These are phyloP conservation scores for Ganaspis sp. DNA, from an alignment of 1,140 invertebrate genomes.

Conservation along the genomic window DNA sequence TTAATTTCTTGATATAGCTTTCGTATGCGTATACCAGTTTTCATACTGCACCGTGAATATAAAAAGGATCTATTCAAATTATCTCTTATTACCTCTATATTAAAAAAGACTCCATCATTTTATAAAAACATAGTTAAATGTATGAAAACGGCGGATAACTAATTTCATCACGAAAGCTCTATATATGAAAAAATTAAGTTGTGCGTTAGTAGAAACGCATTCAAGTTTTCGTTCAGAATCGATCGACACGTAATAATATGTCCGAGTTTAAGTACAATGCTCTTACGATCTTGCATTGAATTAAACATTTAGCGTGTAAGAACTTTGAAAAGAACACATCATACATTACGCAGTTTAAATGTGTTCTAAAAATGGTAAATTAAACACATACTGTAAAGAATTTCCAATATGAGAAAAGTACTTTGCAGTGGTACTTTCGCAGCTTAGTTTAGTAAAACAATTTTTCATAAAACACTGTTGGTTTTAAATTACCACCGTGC, in stretches of 20 bases:
- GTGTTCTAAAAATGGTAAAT: neutral
- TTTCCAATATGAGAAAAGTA: neutral
- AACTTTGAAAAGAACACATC: conserved; percentile 5
- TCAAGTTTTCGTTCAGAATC: neutral
- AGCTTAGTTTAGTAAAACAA: too few species aligned
- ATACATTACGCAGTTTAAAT: conserved; percentile 8
- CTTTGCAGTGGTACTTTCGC: neutral
- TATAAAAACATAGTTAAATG: too few species aligned
- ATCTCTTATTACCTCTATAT: too few species aligned
- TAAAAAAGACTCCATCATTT: too few species aligned
- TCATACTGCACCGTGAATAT: too few species aligned
- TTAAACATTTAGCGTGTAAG: conserved; percentile 7
- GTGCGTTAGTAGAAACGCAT: neutral
- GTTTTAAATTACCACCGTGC: neutral
- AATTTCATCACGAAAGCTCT: too few species aligned
- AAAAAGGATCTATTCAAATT: too few species aligned
- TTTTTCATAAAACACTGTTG: neutral
- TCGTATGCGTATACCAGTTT: too few species aligned
- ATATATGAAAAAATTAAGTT: too few species aligned
- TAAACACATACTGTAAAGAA: neutral
- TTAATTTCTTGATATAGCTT: too few species aligned
- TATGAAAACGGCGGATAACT: too few species aligned
- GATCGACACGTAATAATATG: conserved; percentile 5
- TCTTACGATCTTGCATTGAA: conserved; percentile 1
- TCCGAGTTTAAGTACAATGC: conserved; percentile 8